phyloP scores from a whole-genome alignment of 2,797 vertebrate species.

The Synanceia verrucosa region DNA sequence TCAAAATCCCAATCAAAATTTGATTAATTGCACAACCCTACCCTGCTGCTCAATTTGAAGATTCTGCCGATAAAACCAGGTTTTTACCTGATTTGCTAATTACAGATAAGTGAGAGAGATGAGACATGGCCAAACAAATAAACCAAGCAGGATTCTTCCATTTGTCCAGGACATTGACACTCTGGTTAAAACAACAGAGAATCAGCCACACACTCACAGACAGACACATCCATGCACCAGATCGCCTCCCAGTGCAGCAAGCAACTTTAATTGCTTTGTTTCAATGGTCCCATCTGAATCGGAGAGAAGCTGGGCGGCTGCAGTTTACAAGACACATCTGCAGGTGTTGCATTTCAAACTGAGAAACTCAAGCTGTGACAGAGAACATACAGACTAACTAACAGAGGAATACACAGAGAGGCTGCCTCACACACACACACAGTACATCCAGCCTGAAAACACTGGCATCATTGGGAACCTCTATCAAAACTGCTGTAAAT shows the following conservation, averaged over 20 bases:
- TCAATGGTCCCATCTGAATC: constrained; percentile 67
- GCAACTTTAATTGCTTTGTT: constrained; percentile 79
- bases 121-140: neutral
- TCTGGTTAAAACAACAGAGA: constrained; percentile 18
- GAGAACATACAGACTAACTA: constrained; percentile 32
- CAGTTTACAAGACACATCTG: constrained; percentile 78
- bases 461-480: too few species aligned
- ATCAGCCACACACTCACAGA: constrained; percentile 7
- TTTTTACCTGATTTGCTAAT: neutral
- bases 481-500: too few species aligned
- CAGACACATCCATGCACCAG: constrained; percentile 41
- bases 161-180: neutral
- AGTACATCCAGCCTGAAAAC: constrained; percentile 53
- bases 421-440: constrained; percentile 18
- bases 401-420: constrained; percentile 45
- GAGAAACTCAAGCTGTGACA: constrained; percentile 69
- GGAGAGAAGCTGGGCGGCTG: constrained; percentile 58
- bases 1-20: too few species aligned
- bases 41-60: constrained; percentile 22
- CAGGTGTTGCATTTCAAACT: constrained; percentile 78
- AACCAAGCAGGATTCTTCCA: neutral
- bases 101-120: neutral
- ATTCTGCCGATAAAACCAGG: neutral
- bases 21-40: too few species aligned
- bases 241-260: constrained; percentile 46